phyloP scores from a whole-genome alignment of 35 echinoderm and acorn worm species.

The Eucidaris tribuloides region DNA sequence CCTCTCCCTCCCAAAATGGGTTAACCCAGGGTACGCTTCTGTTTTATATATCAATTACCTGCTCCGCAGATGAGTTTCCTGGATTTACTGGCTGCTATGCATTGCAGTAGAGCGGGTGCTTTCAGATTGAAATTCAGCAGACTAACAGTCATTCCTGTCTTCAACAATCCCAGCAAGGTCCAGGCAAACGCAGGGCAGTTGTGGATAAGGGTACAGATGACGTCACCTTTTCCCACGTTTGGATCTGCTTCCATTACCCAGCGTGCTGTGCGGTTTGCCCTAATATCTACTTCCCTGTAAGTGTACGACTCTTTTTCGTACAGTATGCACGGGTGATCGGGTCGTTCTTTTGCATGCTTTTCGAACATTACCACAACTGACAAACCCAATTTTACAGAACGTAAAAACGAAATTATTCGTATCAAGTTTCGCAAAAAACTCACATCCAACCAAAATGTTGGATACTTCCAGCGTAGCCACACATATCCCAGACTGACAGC shows the following conservation, averaged over 20 bases:
- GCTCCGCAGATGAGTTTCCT: conserved; percentile 47
- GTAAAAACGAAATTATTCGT: neutral
- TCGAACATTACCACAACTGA: neutral
- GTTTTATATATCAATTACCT: conserved; percentile 60
- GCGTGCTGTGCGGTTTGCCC: neutral
- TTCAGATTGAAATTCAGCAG: conserved; percentile 58
- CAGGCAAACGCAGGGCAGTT: conserved; percentile 63
- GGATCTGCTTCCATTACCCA: neutral
- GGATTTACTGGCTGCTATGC: conserved; percentile 52
- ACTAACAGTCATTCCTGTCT: conserved; percentile 49
- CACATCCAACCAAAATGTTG: neutral
- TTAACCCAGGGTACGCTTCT: no score
- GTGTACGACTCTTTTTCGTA: conserved; percentile 12
- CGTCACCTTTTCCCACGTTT: conserved; percentile 31
- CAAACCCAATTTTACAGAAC: neutral
- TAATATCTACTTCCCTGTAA: neutral
- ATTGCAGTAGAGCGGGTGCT: conserved; percentile 50
- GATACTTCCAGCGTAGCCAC: conserved; percentile 14
- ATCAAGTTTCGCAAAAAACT: neutral
- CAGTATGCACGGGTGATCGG: conserved; percentile 2
- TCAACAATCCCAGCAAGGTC: conserved; percentile 53
- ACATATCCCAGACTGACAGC: neutral
- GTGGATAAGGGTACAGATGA: conserved; percentile 52
- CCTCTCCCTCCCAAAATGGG: no score
- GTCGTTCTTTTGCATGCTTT: neutral